These are phyloP conservation scores for Phragmatobia fuliginosa DNA, from an alignment of 2,888 invertebrate species.

Conservation along the genomic window DNA sequence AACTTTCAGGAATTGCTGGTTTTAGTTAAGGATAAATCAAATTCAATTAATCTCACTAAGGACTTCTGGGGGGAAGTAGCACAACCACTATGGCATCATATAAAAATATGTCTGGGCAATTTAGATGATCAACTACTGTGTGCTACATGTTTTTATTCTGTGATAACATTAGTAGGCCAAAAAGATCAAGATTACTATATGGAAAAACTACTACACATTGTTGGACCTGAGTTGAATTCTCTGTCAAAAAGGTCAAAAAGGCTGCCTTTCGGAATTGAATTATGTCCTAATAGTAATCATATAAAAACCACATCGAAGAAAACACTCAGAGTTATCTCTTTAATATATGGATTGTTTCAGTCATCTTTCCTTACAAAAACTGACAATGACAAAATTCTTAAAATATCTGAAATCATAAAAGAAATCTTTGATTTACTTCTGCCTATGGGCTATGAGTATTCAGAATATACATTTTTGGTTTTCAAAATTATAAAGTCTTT, in stretches of 20 bases:
- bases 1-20: constrained; percentile 67
- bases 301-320: constrained; percentile 41
- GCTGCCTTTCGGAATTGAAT: constrained; percentile 5
- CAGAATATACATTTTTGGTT: constrained; percentile 81
- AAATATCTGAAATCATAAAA: constrained; percentile 54
- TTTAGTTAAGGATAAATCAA: constrained; percentile 54
- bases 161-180: constrained; percentile 58
- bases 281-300: background rate
- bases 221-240: constrained; percentile 32
- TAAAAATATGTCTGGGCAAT: constrained; percentile 61
- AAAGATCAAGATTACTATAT: constrained; percentile 62
- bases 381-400: constrained; percentile 30
- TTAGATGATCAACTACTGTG: constrained; percentile 79
- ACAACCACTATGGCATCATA: constrained; percentile 67
- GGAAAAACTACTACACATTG: constrained; percentile 52
- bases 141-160: constrained; percentile 75
- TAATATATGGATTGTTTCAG: constrained; percentile 82
- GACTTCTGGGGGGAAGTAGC: constrained; percentile 58
- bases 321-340: constrained; percentile 60
- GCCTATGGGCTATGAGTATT: constrained; percentile 80
- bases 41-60: constrained; percentile 30
- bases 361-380: constrained; percentile 67
- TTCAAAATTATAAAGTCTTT: constrained; percentile 83
- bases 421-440: constrained; percentile 64
- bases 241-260: constrained; percentile 13